Evolutionary conservation across 2,113 vertebrate genomes (phyloP).

Genomic region (Hypomesus transpacificus): DNA sequence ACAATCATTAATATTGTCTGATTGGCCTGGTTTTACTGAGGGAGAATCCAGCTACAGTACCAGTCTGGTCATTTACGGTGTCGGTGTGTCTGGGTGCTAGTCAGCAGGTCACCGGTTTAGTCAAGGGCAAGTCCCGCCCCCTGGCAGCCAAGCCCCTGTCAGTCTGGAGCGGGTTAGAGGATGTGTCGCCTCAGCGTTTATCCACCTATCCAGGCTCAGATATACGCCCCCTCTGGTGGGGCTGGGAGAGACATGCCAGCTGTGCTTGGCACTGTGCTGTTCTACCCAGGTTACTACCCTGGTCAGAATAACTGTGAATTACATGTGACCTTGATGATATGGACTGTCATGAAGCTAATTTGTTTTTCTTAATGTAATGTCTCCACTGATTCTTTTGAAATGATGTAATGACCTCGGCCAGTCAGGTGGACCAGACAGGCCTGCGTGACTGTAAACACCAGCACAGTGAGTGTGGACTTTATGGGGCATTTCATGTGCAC

Average conservation of each 20-base stretch:
- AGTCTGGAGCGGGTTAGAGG: constrained; percentile 6
- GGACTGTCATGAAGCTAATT: too few species aligned
- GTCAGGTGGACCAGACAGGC: too few species aligned
- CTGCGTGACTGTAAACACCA: background rate
- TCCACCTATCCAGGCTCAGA: background rate
- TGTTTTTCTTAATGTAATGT: too few species aligned
- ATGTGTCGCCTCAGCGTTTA: constrained; percentile 28
- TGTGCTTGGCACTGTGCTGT: background rate
- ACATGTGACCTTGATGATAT: constrained; percentile 21
- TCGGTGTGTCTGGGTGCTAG: background rate
- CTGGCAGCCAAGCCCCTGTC: constrained; percentile 20
- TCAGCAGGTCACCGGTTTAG: background rate
- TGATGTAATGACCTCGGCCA: background rate
- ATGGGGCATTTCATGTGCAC: background rate
- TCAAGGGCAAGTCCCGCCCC: constrained; percentile 12
- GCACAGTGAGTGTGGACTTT: background rate
- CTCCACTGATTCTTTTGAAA: background rate
- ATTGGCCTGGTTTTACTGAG: constrained; percentile 73
- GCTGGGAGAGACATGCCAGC: constrained; percentile 1
- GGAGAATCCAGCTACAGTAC: background rate
- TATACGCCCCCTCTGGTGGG: constrained; percentile 25
- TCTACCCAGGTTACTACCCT: background rate
- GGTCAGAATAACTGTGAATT: constrained; percentile 12
- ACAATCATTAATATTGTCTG: constrained; percentile 93
- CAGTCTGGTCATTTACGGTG: background rate